phyloP scores from a whole-genome alignment of 2,797 vertebrate genomes.

The Corythornis leucogaster region DNA sequence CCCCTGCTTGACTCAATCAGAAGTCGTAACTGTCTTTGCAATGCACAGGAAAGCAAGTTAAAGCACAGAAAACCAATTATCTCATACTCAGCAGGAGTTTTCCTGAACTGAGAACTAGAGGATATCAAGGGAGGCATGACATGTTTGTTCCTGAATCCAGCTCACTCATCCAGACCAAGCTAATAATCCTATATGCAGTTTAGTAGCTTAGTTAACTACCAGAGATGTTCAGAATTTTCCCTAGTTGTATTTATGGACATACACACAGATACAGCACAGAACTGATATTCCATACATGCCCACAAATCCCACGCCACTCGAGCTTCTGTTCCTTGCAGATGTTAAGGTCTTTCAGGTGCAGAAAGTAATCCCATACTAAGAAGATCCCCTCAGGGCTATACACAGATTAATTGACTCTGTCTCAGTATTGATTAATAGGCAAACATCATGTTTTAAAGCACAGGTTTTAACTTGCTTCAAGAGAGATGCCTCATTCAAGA shows the following conservation, averaged over 20 bases:
- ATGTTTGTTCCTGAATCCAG: background rate
- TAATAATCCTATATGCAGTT: background rate
- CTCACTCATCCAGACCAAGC: background rate
- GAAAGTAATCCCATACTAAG: background rate
- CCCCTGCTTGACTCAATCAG: background rate
- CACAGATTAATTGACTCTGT: background rate
- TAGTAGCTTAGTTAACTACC: background rate
- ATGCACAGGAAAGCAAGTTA: background rate
- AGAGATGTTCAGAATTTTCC: background rate
- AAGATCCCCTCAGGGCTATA: background rate
- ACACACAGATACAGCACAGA: background rate
- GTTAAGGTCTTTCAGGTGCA: background rate
- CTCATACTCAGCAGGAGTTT: background rate
- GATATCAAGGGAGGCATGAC: background rate
- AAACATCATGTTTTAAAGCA: background rate
- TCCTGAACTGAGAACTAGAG: background rate
- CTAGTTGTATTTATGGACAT: background rate
- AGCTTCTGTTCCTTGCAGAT: background rate
- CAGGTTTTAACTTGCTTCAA: slow-evolving; percentile 50
- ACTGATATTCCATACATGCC: background rate
- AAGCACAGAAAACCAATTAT: background rate
- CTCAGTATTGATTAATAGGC: slow-evolving; percentile 5
- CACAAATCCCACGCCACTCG: background rate
- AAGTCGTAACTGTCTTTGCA: background rate
- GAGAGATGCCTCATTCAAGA: background rate